Evolutionary conservation across 1,140 invertebrate species (phyloP).

Genomic region (Hypsibius dujardini): DNA sequence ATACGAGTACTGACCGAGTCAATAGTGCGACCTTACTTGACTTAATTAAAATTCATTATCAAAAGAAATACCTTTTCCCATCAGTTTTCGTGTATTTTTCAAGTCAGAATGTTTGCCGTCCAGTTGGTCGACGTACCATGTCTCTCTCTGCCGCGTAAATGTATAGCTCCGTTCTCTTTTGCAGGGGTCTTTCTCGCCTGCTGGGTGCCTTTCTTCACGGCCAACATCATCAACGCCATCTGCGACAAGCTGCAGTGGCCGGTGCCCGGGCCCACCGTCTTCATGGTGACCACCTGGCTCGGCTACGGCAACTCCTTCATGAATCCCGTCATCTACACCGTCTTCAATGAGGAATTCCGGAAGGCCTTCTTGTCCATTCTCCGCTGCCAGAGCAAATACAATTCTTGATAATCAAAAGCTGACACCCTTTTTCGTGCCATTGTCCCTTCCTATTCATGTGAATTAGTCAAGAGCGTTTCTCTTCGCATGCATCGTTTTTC

Average conservation of each 20-base stretch:
- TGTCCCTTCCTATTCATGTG: background rate
- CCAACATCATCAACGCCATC: constrained; percentile 89
- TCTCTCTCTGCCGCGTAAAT: too few relatives aligned
- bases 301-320: constrained; percentile 96
- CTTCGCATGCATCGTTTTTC: background rate
- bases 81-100: too few relatives aligned
- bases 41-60: too few relatives aligned
- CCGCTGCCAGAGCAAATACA: constrained; percentile 22
- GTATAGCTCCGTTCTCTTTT: constrained; percentile 26
- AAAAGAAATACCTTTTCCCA: too few relatives aligned
- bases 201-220: constrained; percentile 98
- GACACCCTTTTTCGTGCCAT: too few relatives aligned
- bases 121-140: too few relatives aligned
- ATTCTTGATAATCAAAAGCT: too few relatives aligned
- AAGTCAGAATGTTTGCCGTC: too few relatives aligned
- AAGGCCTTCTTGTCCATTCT: constrained; percentile 95
- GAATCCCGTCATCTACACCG: constrained; percentile 96
- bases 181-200: constrained; percentile 85
- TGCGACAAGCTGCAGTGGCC: constrained; percentile 66
- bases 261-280: constrained; percentile 65
- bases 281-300: constrained; percentile 90
- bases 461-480: background rate
- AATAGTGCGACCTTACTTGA: too few relatives aligned
- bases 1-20: too few relatives aligned
- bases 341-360: constrained; percentile 96